These are phyloP conservation scores for Pollenia amentaria DNA, from an alignment of 2,888 invertebrate genomes.

Conservation along the genomic window DNA sequence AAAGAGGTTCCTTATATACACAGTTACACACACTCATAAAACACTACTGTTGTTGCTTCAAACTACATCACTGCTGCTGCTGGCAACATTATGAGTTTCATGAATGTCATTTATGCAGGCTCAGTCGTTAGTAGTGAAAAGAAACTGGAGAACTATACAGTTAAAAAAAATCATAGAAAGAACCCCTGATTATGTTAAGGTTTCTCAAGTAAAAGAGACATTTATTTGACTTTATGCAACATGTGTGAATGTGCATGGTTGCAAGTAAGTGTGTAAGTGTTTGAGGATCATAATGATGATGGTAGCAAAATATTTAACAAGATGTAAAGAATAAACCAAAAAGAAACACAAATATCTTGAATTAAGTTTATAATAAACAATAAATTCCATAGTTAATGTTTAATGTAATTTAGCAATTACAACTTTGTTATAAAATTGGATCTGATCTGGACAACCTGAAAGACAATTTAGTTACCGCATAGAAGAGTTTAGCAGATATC, in stretches of 20 bases:
- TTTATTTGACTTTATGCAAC: constrained; percentile 76
- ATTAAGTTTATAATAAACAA: constrained; percentile 31
- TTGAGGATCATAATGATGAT: constrained; percentile 27
- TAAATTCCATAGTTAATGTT: constrained; percentile 36
- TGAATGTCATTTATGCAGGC: constrained; percentile 71
- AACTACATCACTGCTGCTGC: constrained; percentile 31
- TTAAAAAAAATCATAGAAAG: constrained; percentile 47
- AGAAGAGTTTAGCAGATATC: not conserved
- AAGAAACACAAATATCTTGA: constrained; percentile 12
- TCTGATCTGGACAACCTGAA: constrained; percentile 13
- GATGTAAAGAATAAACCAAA: not conserved
- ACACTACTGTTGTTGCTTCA: constrained; percentile 20
- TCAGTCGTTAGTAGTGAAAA: constrained; percentile 42
- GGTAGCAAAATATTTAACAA: constrained; percentile 47
- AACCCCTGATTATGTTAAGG: constrained; percentile 74
- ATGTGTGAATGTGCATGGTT: constrained; percentile 18
- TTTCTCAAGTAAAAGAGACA: constrained; percentile 76
- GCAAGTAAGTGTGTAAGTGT: not conserved
- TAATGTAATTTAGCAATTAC: constrained; percentile 46
- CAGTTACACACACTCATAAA: constrained; percentile 5
- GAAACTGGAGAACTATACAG: constrained; percentile 52
- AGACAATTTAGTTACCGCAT: not conserved
- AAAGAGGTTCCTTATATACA: constrained; percentile 37
- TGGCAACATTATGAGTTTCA: constrained; percentile 64
- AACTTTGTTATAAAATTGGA: not conserved